These are phyloP conservation scores for Contarinia nasturtii DNA, from an alignment of 1,140 invertebrate genomes.

Conservation along the genomic window DNA sequence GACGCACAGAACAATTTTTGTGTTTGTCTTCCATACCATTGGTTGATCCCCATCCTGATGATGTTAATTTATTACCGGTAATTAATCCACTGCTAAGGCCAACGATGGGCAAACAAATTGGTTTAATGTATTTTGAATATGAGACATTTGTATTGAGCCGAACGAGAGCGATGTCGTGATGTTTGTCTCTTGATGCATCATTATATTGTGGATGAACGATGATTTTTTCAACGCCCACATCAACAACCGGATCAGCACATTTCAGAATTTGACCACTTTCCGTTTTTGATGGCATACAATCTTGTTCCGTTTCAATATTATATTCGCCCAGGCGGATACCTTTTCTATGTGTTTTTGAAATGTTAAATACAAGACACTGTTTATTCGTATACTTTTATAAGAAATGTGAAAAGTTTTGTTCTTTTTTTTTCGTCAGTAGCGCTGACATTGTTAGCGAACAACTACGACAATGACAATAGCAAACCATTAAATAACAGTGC, in stretches of 20 bases:
- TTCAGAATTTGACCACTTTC: constrained; percentile 14
- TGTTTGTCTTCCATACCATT: constrained; percentile 27
- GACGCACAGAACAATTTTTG: too few species aligned
- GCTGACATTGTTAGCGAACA: too few species aligned
- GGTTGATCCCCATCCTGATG: constrained; percentile 69
- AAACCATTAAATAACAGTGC: too few species aligned
- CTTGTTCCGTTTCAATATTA: constrained; percentile 28
- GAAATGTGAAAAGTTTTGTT: too few species aligned
- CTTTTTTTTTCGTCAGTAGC: too few species aligned
- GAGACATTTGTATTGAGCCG: constrained; percentile 52
- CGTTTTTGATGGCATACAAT: constrained; percentile 24
- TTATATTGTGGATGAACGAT: constrained; percentile 24
- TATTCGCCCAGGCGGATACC: constrained; percentile 40
- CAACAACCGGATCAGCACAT: constrained; percentile 22
- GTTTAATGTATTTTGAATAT: constrained; percentile 50
- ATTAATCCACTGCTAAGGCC: constrained; percentile 24
- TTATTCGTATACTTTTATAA: too few species aligned
- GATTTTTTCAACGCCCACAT: constrained; percentile 20
- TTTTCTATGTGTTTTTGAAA: constrained; percentile 12
- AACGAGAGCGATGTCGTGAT: constrained; percentile 58
- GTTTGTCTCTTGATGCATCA: constrained; percentile 14
- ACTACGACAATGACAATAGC: too few species aligned
- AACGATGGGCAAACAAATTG: constrained; percentile 50
- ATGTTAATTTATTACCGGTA: constrained; percentile 32
- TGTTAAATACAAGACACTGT: neutral